These are phyloP conservation scores for Xiphophorus hellerii DNA, from an alignment of 2,113 vertebrate species.

Conservation along the genomic window DNA sequence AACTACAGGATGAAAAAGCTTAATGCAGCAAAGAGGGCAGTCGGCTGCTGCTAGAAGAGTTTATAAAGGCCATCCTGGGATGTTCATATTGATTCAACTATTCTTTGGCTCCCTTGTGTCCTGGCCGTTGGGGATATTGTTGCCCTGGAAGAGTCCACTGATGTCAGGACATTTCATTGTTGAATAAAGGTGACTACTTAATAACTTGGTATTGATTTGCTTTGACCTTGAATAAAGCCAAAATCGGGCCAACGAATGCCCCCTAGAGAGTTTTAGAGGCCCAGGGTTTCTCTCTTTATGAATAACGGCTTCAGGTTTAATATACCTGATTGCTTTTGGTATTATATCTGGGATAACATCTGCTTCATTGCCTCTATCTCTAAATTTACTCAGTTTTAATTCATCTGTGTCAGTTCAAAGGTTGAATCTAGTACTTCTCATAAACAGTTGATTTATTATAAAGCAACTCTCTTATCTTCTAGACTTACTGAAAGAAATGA, in stretches of 20 bases:
- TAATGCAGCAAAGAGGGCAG: not conserved
- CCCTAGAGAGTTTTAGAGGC: not conserved
- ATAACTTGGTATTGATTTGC: not conserved
- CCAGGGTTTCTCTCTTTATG: not conserved
- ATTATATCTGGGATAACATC: not conserved
- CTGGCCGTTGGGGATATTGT: not conserved
- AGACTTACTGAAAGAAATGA: no score
- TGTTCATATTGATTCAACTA: not conserved
- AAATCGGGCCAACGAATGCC: not conserved
- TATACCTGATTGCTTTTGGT: no score
- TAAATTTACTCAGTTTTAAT: not conserved
- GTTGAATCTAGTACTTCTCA: not conserved
- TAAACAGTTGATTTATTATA: no score
- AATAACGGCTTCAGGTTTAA: not conserved
- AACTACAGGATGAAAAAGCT: not conserved
- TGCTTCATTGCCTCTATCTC: not conserved
- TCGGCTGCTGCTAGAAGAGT: not conserved
- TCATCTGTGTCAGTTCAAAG: not conserved
- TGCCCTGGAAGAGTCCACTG: not conserved
- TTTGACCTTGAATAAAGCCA: not conserved
- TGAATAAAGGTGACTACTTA: no score
- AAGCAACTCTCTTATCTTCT: no score
- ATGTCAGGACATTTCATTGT: not conserved
- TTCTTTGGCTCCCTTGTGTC: not conserved
- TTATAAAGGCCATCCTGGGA: not conserved